Conservation (phyloP, 2,888 invertebrate genomes). For the Lysandra coridon region DNA sequence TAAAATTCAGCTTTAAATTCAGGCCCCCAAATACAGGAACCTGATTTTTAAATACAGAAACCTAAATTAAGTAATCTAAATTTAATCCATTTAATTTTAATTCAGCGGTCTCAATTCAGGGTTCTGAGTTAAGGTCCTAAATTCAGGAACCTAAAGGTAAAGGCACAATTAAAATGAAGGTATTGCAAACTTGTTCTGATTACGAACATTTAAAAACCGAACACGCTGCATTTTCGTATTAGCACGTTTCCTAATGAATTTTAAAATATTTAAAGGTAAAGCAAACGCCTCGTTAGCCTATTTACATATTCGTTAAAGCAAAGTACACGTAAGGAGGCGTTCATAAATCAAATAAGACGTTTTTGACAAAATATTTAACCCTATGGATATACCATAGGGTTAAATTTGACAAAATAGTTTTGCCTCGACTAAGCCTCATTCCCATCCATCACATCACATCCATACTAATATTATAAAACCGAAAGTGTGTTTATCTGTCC, state of each 20-base stretch:
- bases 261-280: conserved; percentile 16
- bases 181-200: background rate
- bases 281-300: conserved; percentile 20
- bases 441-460: no score
- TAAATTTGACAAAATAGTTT: background rate
- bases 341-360: background rate
- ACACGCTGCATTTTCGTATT: background rate
- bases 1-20: no score
- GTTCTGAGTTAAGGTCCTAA: no score
- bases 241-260: conserved; percentile 31
- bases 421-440: no score
- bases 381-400: background rate
- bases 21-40: no score
- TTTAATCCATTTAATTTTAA: no score
- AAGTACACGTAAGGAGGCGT: background rate
- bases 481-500: no score
- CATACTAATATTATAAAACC: no score
- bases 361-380: background rate
- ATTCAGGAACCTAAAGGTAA: no score
- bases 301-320: conserved; percentile 11
- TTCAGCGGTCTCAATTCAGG: no score
- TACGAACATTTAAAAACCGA: background rate
- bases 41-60: no score
- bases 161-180: background rate
- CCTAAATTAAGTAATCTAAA: no score